phyloP scores from a whole-genome alignment of 2,797 vertebrate genomes.

The Eremophila alpestris region DNA sequence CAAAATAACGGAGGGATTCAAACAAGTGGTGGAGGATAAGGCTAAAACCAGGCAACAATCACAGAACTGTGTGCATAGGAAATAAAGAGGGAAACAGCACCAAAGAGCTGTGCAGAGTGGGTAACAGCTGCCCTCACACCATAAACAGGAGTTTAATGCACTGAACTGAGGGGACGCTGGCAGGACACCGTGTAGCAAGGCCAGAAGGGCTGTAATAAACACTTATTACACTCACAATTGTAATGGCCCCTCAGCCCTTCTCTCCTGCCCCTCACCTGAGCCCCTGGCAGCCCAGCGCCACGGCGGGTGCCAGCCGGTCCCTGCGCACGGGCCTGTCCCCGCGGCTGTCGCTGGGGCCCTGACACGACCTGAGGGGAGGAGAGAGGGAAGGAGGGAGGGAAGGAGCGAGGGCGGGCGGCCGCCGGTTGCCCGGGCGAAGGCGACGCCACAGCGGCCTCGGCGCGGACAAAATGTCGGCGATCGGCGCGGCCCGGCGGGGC shows the following conservation, averaged over 20 bases:
- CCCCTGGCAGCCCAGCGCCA: background rate
- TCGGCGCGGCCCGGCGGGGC: background rate
- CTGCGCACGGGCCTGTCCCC: accelerated
- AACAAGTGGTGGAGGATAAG: background rate
- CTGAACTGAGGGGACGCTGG: background rate
- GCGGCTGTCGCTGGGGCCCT: background rate
- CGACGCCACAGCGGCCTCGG: background rate
- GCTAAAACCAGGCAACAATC: background rate
- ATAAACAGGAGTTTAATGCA: background rate
- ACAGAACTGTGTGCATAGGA: background rate
- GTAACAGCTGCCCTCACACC: accelerated
- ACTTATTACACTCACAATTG: background rate
- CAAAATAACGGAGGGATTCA: background rate
- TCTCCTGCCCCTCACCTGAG: too few relatives aligned
- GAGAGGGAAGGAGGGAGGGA: background rate
- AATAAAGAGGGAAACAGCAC: background rate
- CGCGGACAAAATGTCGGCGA: constrained; percentile 40
- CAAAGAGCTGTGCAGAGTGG: background rate
- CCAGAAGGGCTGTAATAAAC: background rate
- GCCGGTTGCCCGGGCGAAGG: constrained; percentile 56
- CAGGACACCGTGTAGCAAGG: accelerated
- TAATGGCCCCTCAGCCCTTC: background rate
- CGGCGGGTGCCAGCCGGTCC: background rate
- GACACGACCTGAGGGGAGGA: background rate
- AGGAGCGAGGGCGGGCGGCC: background rate